Conservation (phyloP, 1,140 invertebrate species). For the Bombus ignitus region DNA sequence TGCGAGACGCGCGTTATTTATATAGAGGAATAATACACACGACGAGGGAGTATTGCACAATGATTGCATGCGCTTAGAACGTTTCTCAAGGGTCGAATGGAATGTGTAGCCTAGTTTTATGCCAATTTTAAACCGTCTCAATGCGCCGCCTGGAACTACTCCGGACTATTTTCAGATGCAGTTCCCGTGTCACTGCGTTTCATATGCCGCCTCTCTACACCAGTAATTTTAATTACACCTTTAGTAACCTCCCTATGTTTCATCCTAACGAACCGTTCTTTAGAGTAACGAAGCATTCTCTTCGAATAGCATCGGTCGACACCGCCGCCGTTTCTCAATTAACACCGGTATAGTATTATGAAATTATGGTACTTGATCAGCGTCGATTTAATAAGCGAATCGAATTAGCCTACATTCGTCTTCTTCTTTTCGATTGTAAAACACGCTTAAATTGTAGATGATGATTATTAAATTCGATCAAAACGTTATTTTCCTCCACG, state of each 20-base stretch:
- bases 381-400: background rate
- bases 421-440: background rate
- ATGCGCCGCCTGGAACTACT: constrained; percentile 24
- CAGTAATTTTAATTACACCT: constrained; percentile 28
- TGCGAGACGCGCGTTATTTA: constrained; percentile 13
- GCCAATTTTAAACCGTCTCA: constrained; percentile 43
- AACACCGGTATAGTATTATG: background rate
- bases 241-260: background rate
- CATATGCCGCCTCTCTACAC: constrained; percentile 8
- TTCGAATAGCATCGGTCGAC: background rate
- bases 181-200: constrained; percentile 16
- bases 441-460: background rate
- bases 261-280: background rate
- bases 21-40: background rate
- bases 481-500: background rate
- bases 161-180: constrained; percentile 53
- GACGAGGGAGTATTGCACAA: constrained; percentile 12
- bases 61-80: background rate
- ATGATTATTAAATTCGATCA: background rate
- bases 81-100: constrained; percentile 7
- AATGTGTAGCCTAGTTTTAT: constrained; percentile 54
- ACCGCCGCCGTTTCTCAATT: background rate
- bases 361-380: background rate
- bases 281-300: background rate
- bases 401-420: background rate